phyloP scores from a whole-genome alignment of 2,797 vertebrate genomes.

The Cephalopachus bancanus region DNA sequence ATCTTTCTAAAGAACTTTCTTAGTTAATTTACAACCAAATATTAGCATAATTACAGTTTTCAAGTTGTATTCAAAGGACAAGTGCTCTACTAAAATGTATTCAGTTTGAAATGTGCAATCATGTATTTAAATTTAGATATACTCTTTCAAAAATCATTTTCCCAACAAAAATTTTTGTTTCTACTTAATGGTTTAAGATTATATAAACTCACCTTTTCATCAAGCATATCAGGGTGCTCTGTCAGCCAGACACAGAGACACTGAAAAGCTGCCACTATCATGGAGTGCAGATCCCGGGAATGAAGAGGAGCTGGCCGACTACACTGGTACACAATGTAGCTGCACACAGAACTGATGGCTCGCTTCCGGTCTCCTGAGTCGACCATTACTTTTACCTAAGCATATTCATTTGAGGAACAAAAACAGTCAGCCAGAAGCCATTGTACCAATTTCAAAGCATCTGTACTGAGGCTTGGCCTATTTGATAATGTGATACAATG shows the following conservation, averaged over 20 bases:
- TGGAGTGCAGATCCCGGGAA: slow-evolving; percentile 96
- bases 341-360: slow-evolving; percentile 93
- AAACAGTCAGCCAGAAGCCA: slow-evolving; percentile 65
- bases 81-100: slow-evolving; percentile 37
- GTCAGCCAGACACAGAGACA: slow-evolving; percentile 97
- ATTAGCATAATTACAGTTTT: slow-evolving; percentile 26
- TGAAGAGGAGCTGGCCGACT: slow-evolving; percentile 95
- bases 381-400: slow-evolving; percentile 92
- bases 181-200: not conserved
- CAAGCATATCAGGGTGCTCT: slow-evolving; percentile 93
- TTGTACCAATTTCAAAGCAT: slow-evolving; percentile 53
- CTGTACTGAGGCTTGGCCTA: not conserved
- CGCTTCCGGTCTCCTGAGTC: slow-evolving; percentile 92
- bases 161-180: slow-evolving; percentile 18
- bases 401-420: not conserved
- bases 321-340: slow-evolving; percentile 96
- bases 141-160: slow-evolving; percentile 60
- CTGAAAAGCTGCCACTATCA: slow-evolving; percentile 96
- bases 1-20: slow-evolving; percentile 61
- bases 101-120: slow-evolving; percentile 38
- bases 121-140: slow-evolving; percentile 60
- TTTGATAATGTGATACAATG: slow-evolving; percentile 39
- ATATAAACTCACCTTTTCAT: slow-evolving; percentile 93
- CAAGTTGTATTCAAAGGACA: slow-evolving; percentile 7
- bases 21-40: slow-evolving; percentile 46